phyloP scores from a whole-genome alignment of 2,888 invertebrate species.

The Lasioglossum figueresi region DNA sequence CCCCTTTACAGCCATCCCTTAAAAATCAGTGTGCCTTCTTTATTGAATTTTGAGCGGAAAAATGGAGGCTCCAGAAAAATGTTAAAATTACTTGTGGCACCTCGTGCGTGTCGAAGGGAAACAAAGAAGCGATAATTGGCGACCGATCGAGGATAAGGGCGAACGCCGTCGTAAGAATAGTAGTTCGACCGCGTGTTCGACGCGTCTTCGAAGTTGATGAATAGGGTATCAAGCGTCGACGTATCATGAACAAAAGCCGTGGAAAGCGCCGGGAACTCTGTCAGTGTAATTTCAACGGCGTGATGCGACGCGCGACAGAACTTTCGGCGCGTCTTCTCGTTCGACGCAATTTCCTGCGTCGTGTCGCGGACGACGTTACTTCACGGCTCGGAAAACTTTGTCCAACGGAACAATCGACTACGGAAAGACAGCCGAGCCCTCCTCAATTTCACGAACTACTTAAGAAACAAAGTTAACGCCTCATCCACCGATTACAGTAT shows the following conservation, averaged over 20 bases:
- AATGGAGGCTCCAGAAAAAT: too few relatives aligned
- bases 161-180: neutral
- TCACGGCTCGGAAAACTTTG: neutral
- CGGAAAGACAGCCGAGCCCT: conserved; percentile 1
- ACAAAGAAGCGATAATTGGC: neutral
- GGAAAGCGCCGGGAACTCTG: conserved; percentile 1
- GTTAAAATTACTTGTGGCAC: neutral
- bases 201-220: conserved; percentile 21
- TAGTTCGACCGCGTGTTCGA: conserved; percentile 25
- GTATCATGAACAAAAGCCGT: conserved; percentile 28
- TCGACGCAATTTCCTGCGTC: conserved; percentile 7
- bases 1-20: too few relatives aligned
- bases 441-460: neutral
- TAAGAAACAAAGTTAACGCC: neutral
- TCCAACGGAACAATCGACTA: conserved; percentile 7
- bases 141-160: neutral
- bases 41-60: too few relatives aligned
- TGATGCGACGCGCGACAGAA: conserved; percentile 5
- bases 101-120: neutral
- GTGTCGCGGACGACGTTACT: conserved; percentile 9
- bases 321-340: conserved; percentile 18
- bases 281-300: conserved; percentile 13
- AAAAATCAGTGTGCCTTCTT: too few relatives aligned
- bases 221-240: neutral
- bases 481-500: neutral